A percentile compares a stretch with the other conserved stretches of the same genome.
phyloP scores from a whole-genome alignment of 2,797 vertebrate genomes.

The Triplophysa yarkandensis region DNA sequence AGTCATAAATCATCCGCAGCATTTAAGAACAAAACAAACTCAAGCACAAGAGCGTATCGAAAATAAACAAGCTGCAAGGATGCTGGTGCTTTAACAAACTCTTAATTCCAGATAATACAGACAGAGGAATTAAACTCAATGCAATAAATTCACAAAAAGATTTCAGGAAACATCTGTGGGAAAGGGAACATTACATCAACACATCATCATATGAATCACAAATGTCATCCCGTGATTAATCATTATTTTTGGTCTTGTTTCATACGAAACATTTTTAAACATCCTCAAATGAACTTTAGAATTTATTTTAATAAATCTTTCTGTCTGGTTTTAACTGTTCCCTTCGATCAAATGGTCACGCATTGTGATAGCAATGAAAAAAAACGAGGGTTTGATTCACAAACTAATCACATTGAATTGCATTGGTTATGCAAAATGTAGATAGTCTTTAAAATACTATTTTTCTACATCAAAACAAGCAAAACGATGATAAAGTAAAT shows the following conservation, averaged over 20 bases:
- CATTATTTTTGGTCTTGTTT: too few relatives aligned
- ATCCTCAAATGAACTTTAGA: background rate
- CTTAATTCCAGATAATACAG: background rate
- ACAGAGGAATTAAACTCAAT: slow-evolving; percentile 50
- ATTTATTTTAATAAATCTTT: too few relatives aligned
- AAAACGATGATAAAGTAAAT: too few relatives aligned
- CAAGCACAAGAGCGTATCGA: background rate
- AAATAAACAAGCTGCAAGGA: background rate
- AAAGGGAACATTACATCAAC: slow-evolving; percentile 46
- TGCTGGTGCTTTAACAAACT: background rate
- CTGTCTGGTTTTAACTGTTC: too few relatives aligned
- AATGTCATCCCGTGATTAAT: background rate
- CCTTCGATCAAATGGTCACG: too few relatives aligned
- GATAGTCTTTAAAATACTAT: too few relatives aligned
- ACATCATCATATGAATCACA: slow-evolving; percentile 47
- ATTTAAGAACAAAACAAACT: background rate
- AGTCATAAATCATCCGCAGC: slow-evolving; percentile 13
- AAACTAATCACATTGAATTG: too few relatives aligned
- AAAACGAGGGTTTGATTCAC: too few relatives aligned
- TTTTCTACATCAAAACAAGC: too few relatives aligned
- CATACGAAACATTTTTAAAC: too few relatives aligned
- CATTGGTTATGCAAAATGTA: too few relatives aligned
- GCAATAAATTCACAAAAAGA: slow-evolving; percentile 53
- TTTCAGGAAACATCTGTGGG: slow-evolving; percentile 77
- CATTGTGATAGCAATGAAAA: too few relatives aligned